These are phyloP conservation scores for Ptiloglossa arizonensis DNA, from an alignment of 1,140 invertebrate genomes.

Conservation along the genomic window DNA sequence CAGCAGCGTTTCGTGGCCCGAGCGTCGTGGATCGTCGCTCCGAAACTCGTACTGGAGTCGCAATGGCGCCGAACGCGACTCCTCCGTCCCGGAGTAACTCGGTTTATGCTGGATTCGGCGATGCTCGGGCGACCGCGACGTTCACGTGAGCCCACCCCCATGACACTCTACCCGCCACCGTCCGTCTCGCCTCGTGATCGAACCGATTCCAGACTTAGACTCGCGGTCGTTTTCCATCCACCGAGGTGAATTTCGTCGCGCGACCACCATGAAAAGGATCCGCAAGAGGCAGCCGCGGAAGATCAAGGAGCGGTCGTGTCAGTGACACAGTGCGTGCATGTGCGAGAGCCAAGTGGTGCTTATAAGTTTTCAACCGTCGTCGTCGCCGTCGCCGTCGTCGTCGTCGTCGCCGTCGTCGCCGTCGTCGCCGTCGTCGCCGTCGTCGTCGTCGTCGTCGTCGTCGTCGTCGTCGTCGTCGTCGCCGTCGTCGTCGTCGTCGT, in stretches of 20 bases:
- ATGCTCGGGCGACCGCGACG: neutral
- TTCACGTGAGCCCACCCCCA: slow-evolving; percentile 29
- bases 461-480: neutral
- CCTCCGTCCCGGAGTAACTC: slow-evolving; percentile 29
- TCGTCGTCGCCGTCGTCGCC: neutral
- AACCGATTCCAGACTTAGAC: neutral
- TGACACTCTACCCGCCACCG: slow-evolving; percentile 15
- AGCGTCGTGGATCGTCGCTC: neutral
- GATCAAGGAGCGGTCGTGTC: slow-evolving; percentile 65
- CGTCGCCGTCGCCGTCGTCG: neutral
- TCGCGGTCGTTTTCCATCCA: neutral
- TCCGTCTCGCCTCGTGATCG: slow-evolving; percentile 15
- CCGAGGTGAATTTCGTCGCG: neutral
- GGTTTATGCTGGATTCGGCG: slow-evolving; percentile 16
- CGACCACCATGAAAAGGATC: slow-evolving; percentile 70
- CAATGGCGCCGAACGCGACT: slow-evolving; percentile 57
- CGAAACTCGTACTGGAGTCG: neutral
- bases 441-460: neutral
- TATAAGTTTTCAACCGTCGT: slow-evolving; percentile 3
- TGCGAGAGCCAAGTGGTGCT: neutral
- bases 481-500: neutral
- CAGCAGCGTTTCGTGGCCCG: too few species aligned
- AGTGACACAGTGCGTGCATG: slow-evolving; percentile 57
- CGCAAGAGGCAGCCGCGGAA: slow-evolving; percentile 69
- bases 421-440: neutral